Conservation (phyloP, 2,888 invertebrate species). For the Aspidapion aeneum region DNA sequence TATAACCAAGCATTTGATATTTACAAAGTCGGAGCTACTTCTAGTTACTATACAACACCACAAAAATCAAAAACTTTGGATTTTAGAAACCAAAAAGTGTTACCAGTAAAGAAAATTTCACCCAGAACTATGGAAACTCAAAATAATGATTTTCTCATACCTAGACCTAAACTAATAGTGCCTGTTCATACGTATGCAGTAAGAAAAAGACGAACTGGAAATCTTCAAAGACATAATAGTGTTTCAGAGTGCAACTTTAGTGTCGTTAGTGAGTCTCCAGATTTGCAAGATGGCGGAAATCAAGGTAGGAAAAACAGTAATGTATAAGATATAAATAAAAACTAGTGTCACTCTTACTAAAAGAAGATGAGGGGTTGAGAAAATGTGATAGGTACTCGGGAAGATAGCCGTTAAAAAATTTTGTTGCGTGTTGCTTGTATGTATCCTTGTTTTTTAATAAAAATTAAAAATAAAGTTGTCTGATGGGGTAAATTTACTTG, state of each 20-base stretch:
- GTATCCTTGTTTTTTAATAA: no score
- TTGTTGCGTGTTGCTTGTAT: no score
- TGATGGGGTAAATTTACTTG: no score
- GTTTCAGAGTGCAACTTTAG: slow-evolving; percentile 23
- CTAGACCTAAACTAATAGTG: slow-evolving; percentile 80
- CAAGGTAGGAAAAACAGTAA: no score
- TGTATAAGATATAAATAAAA: no score
- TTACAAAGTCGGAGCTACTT: slow-evolving; percentile 38
- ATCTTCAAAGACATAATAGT: slow-evolving; percentile 47
- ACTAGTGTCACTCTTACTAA: no score
- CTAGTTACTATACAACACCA: slow-evolving; percentile 16
- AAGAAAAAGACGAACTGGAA: slow-evolving; percentile 76
- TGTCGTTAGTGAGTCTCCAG: slow-evolving; percentile 8
- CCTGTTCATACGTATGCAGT: slow-evolving; percentile 85
- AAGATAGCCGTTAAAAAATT: no score
- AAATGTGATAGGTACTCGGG: no score
- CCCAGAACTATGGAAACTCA: slow-evolving; percentile 16
- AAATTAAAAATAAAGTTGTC: no score
- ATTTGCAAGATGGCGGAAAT: no score
- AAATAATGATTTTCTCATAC: slow-evolving; percentile 68
- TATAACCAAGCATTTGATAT: slow-evolving; percentile 33
- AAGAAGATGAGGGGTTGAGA: no score
- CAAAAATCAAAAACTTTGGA: neutral
- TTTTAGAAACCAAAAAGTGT: neutral
- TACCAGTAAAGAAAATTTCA: slow-evolving; percentile 10